Evolutionary conservation across 2,888 invertebrate genomes (phyloP).

Genomic region (Calliscelio sp.): DNA sequence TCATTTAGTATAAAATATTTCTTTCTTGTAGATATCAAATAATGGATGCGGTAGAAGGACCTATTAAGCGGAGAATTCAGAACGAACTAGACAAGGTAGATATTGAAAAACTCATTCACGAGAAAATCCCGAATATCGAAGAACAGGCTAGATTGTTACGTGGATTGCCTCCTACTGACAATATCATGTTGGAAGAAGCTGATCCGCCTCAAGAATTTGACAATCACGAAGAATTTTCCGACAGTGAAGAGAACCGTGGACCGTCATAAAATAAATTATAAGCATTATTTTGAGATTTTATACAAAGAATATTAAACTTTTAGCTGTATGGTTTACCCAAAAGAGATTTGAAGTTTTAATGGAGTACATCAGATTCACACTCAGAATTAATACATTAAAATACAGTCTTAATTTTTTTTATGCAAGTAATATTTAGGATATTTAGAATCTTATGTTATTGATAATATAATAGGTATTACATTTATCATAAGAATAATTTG

Average conservation of each 20-base stretch:
- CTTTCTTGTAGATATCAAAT: slow-evolving; percentile 90
- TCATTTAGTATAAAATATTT: no score
- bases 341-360: no score
- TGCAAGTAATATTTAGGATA: no score
- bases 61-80: slow-evolving; percentile 91
- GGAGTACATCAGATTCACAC: no score
- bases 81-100: slow-evolving; percentile 91
- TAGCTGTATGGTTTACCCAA: no score
- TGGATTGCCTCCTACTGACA: slow-evolving; percentile 78
- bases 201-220: slow-evolving; percentile 75
- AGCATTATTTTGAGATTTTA: no score
- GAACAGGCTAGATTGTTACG: slow-evolving; percentile 86
- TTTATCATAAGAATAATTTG: no score
- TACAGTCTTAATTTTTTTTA: no score
- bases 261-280: slow-evolving; percentile 63
- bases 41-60: slow-evolving; percentile 93
- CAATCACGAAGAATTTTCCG: slow-evolving; percentile 81
- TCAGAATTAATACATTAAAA: no score
- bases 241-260: slow-evolving; percentile 84
- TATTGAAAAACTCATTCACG: slow-evolving; percentile 91
- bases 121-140: slow-evolving; percentile 90
- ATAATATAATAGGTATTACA: no score
- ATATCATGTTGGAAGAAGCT: slow-evolving; percentile 79
- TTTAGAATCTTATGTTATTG: no score
- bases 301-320: no score